Evolutionary conservation across 2,888 invertebrate genomes (phyloP), one percentile per base, ranked within the genome.

Genomic region (Mimumesa dahlbomi): DNA sequence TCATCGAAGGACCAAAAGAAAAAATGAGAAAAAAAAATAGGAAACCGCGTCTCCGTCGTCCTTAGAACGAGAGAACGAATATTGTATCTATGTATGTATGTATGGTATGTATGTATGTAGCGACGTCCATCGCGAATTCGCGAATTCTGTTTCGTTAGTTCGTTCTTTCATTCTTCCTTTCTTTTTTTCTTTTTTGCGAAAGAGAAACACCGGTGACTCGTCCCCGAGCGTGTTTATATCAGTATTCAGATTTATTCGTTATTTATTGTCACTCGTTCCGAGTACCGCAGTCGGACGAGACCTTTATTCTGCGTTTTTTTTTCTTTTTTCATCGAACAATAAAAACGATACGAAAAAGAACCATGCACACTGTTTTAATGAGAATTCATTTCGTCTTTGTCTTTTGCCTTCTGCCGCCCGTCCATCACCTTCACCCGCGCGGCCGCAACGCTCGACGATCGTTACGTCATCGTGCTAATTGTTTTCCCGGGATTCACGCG

Each of bases 1-100:
- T n/a, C n/a, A n/a, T n/a, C n/a, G n/a, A 70, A 77, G 71, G 76
- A 83, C 75, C 79, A 71, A 82, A 72, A n/a, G n/a, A n/a, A n/a
- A n/a, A n/a, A n/a, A n/a, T n/a, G n/a, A n/a, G n/a, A n/a, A n/a
- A n/a, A n/a, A n/a, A n/a, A n/a, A n/a, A n/a, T n/a, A n/a, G n/a
- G n/a, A n/a, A n/a, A n/a, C n/a, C n/a, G 73, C 67, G 74, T 54
- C 58, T 64, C 53, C 45, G 34, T 31, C 53, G 73, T 62, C 58
- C 65, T 65, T 54, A 42, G 54, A 56, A 72, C 65, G 48, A n/a
- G 70, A 53, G 25, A 38, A 63, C 63, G 46, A 42, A 48, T 19
- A 31, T 69, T 50, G 29, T 48, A 48, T 31, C 42, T 52, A n/a
- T n/a, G n/a, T n/a, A n/a, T n/a, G n/a, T n/a, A n/a, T n/a, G n/a